Evolutionary conservation across 2,797 vertebrate species (phyloP).

Genomic region (Sparus aurata): DNA sequence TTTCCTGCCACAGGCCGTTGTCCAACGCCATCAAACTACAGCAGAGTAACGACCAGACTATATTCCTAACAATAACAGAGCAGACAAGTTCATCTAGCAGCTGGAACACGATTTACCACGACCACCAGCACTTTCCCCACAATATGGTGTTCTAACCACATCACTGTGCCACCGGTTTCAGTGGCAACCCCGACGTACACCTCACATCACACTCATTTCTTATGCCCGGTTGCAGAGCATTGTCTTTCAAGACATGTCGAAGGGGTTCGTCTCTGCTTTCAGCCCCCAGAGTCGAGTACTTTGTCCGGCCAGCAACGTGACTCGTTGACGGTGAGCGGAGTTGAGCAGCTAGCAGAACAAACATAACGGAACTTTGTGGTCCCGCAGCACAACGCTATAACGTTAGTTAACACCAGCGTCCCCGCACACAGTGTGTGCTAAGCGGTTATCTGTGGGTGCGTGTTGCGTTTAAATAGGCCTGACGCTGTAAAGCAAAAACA

Average conservation of each 20-base stretch:
- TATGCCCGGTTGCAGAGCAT: accelerated
- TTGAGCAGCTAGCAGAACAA: conserved; percentile 29
- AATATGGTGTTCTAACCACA: neutral
- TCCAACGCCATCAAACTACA: neutral
- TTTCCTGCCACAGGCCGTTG: too few relatives aligned
- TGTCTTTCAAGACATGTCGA: neutral
- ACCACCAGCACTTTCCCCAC: accelerated
- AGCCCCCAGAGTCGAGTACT: too few relatives aligned
- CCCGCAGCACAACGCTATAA: neutral
- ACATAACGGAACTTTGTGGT: conserved; percentile 64
- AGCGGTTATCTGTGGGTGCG: neutral
- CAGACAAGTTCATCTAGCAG: neutral
- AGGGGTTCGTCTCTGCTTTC: neutral
- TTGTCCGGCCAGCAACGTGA: neutral
- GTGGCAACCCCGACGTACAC: neutral
- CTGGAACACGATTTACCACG: too few relatives aligned
- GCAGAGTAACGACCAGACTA: too few relatives aligned
- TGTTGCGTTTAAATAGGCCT: neutral
- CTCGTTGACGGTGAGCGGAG: neutral
- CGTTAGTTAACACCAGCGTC: too few relatives aligned
- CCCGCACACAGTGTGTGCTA: neutral
- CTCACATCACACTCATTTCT: neutral
- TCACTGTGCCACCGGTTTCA: too few relatives aligned
- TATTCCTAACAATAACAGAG: too few relatives aligned
- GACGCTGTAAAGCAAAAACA: accelerated